Evolutionary conservation across 1,140 invertebrate species (phyloP).

Genomic region (Apis dorsata): DNA sequence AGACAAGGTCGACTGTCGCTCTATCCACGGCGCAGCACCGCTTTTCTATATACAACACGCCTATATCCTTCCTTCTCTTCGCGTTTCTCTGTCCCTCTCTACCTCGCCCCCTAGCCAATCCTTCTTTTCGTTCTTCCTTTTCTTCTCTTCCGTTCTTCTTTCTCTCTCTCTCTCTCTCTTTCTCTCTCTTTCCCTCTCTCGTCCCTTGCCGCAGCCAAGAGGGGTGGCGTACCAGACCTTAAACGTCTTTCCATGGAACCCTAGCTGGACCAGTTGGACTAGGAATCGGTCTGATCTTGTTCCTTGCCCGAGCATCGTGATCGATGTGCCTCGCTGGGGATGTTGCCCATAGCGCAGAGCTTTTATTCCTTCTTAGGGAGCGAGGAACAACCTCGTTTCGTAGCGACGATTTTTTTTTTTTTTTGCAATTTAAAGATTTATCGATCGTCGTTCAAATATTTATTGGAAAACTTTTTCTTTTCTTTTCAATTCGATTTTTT

Average conservation of each 20-base stretch:
- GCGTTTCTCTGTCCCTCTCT: constrained; percentile 40
- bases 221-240: constrained; percentile 33
- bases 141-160: neutral
- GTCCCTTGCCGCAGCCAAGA: constrained; percentile 6
- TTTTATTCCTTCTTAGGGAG: neutral
- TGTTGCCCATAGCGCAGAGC: neutral
- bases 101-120: constrained; percentile 30
- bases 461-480: no score
- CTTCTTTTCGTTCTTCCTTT: constrained; percentile 28
- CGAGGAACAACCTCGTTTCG: neutral
- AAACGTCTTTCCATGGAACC: constrained; percentile 37
- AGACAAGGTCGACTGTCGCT: constrained; percentile 71
- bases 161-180: constrained; percentile 1
- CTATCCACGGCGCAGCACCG: constrained; percentile 49
- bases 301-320: constrained; percentile 5
- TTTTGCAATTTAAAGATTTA: neutral
- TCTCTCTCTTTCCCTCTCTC: constrained; percentile 1
- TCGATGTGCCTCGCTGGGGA: constrained; percentile 32
- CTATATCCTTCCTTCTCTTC: constrained; percentile 33
- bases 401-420: neutral
- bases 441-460: no score
- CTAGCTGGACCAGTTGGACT: constrained; percentile 46
- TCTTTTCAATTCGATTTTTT: no score
- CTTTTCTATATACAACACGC: constrained; percentile 50
- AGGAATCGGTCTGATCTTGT: constrained; percentile 46